Base-by-base conservation (phyloP, 2,113 vertebrate genomes). In the Butastur rufipennis region DNA sequence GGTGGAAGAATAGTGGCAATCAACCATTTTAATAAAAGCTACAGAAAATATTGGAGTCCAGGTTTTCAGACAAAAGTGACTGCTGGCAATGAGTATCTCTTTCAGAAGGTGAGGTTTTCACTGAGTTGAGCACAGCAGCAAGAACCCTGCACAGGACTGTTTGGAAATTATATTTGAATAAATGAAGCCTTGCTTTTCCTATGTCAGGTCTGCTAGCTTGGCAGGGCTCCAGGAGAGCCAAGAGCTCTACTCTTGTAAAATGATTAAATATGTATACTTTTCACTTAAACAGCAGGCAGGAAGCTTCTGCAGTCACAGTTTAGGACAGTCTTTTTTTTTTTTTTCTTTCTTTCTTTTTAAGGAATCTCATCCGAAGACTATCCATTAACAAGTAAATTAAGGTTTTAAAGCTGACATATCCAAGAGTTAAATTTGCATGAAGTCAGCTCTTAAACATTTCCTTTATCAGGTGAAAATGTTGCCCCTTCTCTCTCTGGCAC, bases 401-500 rank as follows among this genome's bases (percentile, higher is more conserved):
- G 74, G 73, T 73, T 96, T 74, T 95, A 96, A 96, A 94, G 65
- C 23, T 82, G 89, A 86, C 92, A 59, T 93, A 94, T 70, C 90
- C 74, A 56, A 94, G 94, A 96, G 90, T 95, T 97, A 95, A 96
- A 97, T 97, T 96, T 97, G 79, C 56, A 95, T 97, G 85, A 98
- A 94, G 95, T 97, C 96, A 97, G 75, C 88, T 94, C 80, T 97
- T 81, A 95, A 96, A 97, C 92, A 97, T 97, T 92, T 97, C 96
- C 93, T 97, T 97, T 96, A 92, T 97, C 95, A 97, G 89, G 84
- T 83, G 86, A 95, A 97, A 96, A 90, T 9, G 32, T 91, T 97
- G 95, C 95, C 93, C 94, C 96, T 96, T 96, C 94, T 95, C 94
- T 94, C 85, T 93, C 88, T 95, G 97, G 94, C 94, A 94, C 88